Conservation (phyloP, 2,113 vertebrate genomes). For the Zootoca vivipara region DNA sequence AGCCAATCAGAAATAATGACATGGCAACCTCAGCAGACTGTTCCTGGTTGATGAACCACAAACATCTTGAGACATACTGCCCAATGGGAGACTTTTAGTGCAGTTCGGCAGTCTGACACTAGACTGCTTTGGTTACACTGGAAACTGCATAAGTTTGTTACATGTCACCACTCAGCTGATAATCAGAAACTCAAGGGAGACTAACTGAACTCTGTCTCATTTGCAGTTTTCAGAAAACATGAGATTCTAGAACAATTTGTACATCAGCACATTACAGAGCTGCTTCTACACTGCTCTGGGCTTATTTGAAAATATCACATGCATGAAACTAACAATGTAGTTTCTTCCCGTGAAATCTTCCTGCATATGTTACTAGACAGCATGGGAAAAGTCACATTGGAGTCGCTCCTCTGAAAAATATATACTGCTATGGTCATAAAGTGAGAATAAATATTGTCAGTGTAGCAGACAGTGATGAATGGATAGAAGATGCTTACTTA, state of each 20-base stretch:
- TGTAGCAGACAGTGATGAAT: too few species aligned
- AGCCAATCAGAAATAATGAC: neutral
- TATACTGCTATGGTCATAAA: neutral
- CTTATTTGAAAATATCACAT: neutral
- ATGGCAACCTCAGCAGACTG: neutral
- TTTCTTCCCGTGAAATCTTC: neutral
- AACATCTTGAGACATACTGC: neutral
- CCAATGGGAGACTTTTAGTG: neutral
- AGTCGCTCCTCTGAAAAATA: neutral
- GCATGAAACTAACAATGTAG: neutral
- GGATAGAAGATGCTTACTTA: neutral
- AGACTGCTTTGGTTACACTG: neutral
- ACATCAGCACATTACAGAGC: neutral
- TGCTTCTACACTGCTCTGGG: neutral
- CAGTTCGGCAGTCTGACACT: neutral
- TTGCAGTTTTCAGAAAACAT: neutral
- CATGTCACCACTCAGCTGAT: neutral
- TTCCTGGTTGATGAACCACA: neutral
- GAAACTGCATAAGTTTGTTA: neutral
- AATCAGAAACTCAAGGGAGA: neutral
- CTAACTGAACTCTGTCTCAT: neutral
- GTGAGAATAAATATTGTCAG: neutral
- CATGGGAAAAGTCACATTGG: neutral
- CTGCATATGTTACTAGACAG: neutral
- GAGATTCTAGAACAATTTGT: neutral